Base-by-base conservation (phyloP, 2,797 vertebrate species). In the Sebastes diaconus region DNA sequence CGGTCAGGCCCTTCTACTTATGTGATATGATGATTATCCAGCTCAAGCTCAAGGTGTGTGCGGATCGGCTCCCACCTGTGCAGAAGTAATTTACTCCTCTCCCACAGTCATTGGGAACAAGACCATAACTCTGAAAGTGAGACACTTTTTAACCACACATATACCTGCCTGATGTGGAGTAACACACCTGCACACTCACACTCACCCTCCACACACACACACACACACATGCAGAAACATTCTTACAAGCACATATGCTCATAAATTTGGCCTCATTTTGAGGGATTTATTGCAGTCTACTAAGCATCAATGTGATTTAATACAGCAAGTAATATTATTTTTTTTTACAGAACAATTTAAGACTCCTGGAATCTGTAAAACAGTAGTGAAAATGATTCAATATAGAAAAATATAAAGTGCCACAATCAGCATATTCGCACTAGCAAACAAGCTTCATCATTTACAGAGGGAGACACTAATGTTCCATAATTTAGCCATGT, bases 221-320 rank as follows among this genome's bases (percentile, higher is more conserved):
- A 65, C 22, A 36, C 32, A 60, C 60, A 39, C 58, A 71, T 1
- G 27, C 8, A 73, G 8, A 85, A 67, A 83, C 64, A 68, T 59
- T 81, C 71, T 65, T 42, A 77, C 22, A 79, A 61, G 18, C 22
- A 79, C 13, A 71, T 24, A 46, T 57, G 54, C 76, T 84, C 58
- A 5, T 80, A 64, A 88, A 77, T 36, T 85, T 75, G 20, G 73
- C 93, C 93, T 94, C 92, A 94, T 88, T 93, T 93, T 92, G 93
- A 94, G 92, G 93, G 83, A 93, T 94, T 94, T 93, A 95, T 94
- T 95, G 73, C 77, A 87, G 83, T 89, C 85, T 88, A 90, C 84
- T 79, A 88, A 86, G 90, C 92, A 94, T 94, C 93, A 94, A 94
- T 94, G 91, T 94, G 93, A 95, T 94, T 94, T 90, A 88, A 90